Percentiles rank a stretch among this genome's conserved stretches.
Evolutionary conservation across 1,140 invertebrate genomes (phyloP).

Genomic region (Drosophila sulfurigaster): DNA sequence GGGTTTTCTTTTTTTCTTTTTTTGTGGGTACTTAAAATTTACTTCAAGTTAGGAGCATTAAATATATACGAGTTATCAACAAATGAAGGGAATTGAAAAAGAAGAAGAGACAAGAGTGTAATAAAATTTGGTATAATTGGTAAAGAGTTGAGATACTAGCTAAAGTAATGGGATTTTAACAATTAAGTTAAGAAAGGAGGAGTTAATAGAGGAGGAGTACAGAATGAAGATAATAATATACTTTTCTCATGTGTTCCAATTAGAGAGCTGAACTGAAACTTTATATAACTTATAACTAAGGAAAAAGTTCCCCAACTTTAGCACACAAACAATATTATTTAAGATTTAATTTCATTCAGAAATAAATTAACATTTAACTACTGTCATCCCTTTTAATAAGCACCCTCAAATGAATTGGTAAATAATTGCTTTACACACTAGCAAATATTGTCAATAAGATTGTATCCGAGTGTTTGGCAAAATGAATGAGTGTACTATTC

Average conservation of each 20-base stretch:
- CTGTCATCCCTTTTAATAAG: constrained; percentile 5
- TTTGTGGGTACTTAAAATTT: neutral
- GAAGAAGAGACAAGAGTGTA: neutral
- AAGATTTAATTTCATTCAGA: neutral
- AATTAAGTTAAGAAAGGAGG: neutral
- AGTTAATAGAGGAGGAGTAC: too few relatives aligned
- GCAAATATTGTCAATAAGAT: constrained; percentile 9
- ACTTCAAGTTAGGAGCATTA: neutral
- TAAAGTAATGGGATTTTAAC: neutral
- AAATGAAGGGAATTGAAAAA: constrained; percentile 1
- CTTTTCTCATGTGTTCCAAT: too few relatives aligned
- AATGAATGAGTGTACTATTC: constrained; percentile 28
- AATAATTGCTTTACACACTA: constrained; percentile 3
- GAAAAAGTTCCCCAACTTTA: too few relatives aligned
- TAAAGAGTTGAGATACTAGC: neutral
- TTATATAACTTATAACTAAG: too few relatives aligned
- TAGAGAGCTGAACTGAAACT: too few relatives aligned
- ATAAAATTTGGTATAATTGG: neutral
- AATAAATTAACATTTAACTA: neutral
- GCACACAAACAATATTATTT: neutral
- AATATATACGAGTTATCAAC: constrained; percentile 5
- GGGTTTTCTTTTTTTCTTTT: neutral
- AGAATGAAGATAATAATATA: too few relatives aligned
- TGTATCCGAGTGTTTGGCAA: neutral
- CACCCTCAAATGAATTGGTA: neutral